Base-by-base conservation (phyloP, 2,797 vertebrate species). In the Dryobates pubescens region DNA sequence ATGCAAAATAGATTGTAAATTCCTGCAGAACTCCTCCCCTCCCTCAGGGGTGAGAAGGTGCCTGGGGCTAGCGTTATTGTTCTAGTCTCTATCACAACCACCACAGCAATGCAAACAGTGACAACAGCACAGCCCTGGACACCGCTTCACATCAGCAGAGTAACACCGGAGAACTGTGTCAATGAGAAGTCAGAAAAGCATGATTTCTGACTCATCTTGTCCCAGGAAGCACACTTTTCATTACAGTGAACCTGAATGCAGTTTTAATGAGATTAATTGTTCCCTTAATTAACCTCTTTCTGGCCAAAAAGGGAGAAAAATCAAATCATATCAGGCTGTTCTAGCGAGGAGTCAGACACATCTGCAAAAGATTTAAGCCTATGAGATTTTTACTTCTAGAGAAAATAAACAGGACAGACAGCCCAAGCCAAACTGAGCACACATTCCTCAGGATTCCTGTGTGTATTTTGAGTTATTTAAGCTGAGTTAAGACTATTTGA, bases 191-290 rank as follows among this genome's bases (percentile, higher is more conserved):
- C 30, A 58, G 38, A 56, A 83, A 43, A 79, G 41, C 8, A 9
- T 2, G 4, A 64, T 24, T 87, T 75, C 45, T 20, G 45, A 64
- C 62, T 61, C 43, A 30, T 38, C 63, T 71, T 47, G 45, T 82
- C 57, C 81, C 38, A 74, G 45, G 47, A 86, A 93, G 27, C 12
- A 58, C 32, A 26, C 43, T 93, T 81, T 83, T 82, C 41, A 75
- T 69, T 62, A 61, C 45, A 54, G 2, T 56, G 49, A 81, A 73
- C 68, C 43, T 13, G 38, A 82, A 82, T 47, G 67, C 14, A 64
- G 30, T 77, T 94, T 89, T 89, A 90, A 90, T 71, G 56, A 90
- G 70, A 34, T 94, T 68, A 79, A 78, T 64, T 89, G 73, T 83
- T 81, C 63, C 68, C 53, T 89, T 92, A 81, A 87, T 68, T 89